Evolutionary conservation across 2,797 vertebrate species (phyloP).

Genomic region (Sciurus carolinensis): DNA sequence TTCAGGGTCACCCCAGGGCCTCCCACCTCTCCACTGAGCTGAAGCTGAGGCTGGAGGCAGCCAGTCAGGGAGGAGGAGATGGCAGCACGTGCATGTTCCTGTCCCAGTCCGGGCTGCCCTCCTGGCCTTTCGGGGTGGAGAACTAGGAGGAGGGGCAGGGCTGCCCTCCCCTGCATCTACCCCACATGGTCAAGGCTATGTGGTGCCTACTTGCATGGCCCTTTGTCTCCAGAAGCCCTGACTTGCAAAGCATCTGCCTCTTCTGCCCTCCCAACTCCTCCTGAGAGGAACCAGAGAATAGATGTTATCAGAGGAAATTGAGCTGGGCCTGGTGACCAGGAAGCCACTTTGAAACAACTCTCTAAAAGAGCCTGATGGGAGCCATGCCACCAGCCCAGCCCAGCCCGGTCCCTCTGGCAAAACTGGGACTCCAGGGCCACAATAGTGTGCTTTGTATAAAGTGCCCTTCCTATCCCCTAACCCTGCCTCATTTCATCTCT

Average conservation of each 20-base stretch:
- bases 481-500: background rate
- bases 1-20: background rate
- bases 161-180: background rate
- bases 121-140: too few relatives aligned
- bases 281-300: constrained; percentile 63
- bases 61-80: too few relatives aligned
- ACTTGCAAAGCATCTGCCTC: constrained; percentile 64
- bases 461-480: background rate
- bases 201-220: constrained; percentile 71
- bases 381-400: background rate
- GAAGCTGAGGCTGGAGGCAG: too few relatives aligned
- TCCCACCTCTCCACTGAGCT: background rate
- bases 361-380: background rate
- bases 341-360: constrained; percentile 59
- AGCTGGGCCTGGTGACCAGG: constrained; percentile 38
- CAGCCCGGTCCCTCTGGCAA: background rate
- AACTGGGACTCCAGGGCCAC: background rate
- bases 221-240: constrained; percentile 59
- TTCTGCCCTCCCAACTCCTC: background rate
- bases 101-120: too few relatives aligned
- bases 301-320: constrained; percentile 74
- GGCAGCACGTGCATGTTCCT: too few relatives aligned
- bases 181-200: background rate
- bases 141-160: too few relatives aligned
- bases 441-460: constrained; percentile 16